phyloP scores from a whole-genome alignment of 2,888 invertebrate genomes.

The Athalia rosae region DNA sequence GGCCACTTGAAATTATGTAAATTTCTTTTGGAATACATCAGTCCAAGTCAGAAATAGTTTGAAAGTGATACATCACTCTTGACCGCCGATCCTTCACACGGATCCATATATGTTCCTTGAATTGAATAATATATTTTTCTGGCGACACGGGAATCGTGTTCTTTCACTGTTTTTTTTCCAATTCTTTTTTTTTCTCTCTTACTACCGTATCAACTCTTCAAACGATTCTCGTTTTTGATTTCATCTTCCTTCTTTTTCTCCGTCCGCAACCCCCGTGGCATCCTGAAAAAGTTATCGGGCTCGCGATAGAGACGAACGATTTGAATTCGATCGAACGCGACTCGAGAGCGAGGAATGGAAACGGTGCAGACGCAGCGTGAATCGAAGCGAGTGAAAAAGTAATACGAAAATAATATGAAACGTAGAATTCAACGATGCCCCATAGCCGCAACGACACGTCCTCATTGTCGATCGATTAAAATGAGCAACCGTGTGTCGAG shows the following conservation, averaged over 20 bases:
- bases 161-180: neutral
- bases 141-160: slow-evolving; percentile 5
- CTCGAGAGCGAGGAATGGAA: no score
- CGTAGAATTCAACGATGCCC: neutral
- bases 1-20: slow-evolving; percentile 57
- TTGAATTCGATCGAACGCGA: no score
- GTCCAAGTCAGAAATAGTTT: slow-evolving; percentile 71
- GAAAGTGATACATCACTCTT: slow-evolving; percentile 70
- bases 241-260: no score
- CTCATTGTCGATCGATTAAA: slow-evolving; percentile 61
- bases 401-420: neutral
- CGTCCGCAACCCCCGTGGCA: no score
- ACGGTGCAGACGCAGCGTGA: no score
- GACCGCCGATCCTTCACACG: slow-evolving; percentile 69
- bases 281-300: no score
- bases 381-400: neutral
- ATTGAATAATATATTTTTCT: slow-evolving; percentile 55
- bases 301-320: no score
- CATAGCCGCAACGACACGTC: slow-evolving; percentile 44
- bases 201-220: neutral
- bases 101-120: slow-evolving; percentile 64
- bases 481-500: slow-evolving; percentile 62
- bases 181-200: slow-evolving; percentile 1
- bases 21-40: slow-evolving; percentile 67
- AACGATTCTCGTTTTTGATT: neutral